A percentile compares a stretch with the other conserved stretches of the same genome.
These are phyloP conservation scores for Nothura maculosa DNA, from an alignment of 2,797 vertebrate genomes.

Conservation along the genomic window DNA sequence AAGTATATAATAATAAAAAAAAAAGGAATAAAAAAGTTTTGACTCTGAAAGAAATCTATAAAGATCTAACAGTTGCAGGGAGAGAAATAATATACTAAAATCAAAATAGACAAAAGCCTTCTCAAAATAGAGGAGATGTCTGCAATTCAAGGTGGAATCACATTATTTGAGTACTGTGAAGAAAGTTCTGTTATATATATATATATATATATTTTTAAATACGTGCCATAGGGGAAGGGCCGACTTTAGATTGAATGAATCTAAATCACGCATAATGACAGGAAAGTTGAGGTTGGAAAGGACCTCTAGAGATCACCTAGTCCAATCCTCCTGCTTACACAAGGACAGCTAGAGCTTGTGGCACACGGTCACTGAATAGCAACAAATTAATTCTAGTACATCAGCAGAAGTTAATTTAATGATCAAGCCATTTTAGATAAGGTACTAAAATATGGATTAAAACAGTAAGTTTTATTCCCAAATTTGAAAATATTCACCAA, in stretches of 20 bases:
- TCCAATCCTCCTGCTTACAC: too few relatives aligned
- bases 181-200: not conserved
- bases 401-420: not conserved
- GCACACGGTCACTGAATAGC: not conserved
- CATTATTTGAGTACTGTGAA: not conserved
- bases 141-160: not conserved
- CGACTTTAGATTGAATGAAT: not conserved
- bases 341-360: too few relatives aligned
- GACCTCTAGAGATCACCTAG: too few relatives aligned
- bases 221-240: not conserved
- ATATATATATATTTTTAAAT: not conserved
- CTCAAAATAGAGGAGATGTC: not conserved
- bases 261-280: not conserved
- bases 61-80: not conserved
- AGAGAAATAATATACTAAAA: accelerated
- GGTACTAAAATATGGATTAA: not conserved
- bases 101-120: not conserved
- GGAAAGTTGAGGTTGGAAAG: too few relatives aligned
- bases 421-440: not conserved
- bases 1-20: not conserved
- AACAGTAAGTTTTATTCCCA: not conserved
- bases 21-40: not conserved
- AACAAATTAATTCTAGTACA: not conserved
- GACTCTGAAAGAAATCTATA: not conserved
- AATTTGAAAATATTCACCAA: not conserved